Base-by-base conservation (phyloP, 2,888 invertebrate species). In the Polyploca ridens region DNA sequence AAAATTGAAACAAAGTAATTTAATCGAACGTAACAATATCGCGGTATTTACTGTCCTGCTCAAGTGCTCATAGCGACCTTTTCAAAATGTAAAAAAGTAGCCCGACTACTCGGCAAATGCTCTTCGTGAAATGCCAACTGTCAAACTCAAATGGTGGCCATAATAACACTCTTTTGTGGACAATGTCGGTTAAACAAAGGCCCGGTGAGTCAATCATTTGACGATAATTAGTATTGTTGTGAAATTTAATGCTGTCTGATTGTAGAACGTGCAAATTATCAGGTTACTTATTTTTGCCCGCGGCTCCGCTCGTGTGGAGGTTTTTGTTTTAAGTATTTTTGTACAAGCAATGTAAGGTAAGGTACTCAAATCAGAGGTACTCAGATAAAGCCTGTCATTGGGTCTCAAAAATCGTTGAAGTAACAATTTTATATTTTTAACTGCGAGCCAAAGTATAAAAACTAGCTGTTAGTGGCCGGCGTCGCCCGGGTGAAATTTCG, bases 101-200 rank as follows among this genome's bases (percentile, higher is more conserved):
- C 77, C 66, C 35, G 73, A 77, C 79, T 69, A 82, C 74, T 76
- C 68, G 69, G 66, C 73, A 70, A 70, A 66, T 72, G 68, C 69
- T 75, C 66, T 83, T 86, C 88, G 87, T 88, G 88, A 90, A 89
- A 90, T 88, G 89, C 83, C 90, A 90, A 77, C 86, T 86, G 89
- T 83, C 88, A 80, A 64, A 69, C 66, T 73, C 68, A 71, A 71
- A 70, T 73, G 65, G 69, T 75, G 67, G 69, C 65, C 70, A 66
- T 83, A 84, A 84, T 81, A 78, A 80, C 72, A 74, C 69, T 69
- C 73, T 68, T 75, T 78, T 80, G 77, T 77, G 19, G 77, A 75
- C 74, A 69, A 64, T 72, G 77, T 77, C 80, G 76, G 77, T 76
- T 82, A 72, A 68, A 77, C 74, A 78, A 75, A 78, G 73, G 69